A percentile compares a stretch with the other conserved stretches of the same genome.
These are phyloP conservation scores for Hipparchia sbordonii DNA, from an alignment of 2,888 invertebrate species.

Conservation along the genomic window DNA sequence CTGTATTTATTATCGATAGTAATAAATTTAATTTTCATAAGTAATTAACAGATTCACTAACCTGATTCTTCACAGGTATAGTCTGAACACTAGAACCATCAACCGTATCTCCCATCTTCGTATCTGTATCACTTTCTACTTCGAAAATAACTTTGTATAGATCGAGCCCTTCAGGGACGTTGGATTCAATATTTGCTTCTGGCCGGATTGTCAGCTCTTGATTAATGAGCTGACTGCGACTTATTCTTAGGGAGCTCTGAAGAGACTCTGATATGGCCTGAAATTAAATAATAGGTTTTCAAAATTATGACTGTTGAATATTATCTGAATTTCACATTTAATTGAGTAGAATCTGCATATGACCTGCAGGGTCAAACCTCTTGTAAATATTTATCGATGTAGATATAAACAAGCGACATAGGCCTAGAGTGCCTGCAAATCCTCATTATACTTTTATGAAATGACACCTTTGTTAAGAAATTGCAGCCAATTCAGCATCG, in stretches of 20 bases:
- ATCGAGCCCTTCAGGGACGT: slow-evolving; percentile 75
- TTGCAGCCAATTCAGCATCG: no score
- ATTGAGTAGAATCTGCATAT: no score
- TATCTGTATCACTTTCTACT: slow-evolving; percentile 70
- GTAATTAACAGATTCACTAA: slow-evolving; percentile 43
- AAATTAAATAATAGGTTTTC: slow-evolving; percentile 23
- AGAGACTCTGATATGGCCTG: slow-evolving; percentile 76
- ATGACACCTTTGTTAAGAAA: no score
- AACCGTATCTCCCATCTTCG: slow-evolving; percentile 60
- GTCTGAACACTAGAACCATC: slow-evolving; percentile 58
- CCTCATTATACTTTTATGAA: no score
- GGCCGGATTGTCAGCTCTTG: slow-evolving; percentile 74
- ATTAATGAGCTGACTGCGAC: slow-evolving; percentile 69
- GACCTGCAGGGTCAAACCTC: no score
- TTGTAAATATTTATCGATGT: no score
- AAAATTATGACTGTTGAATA: no score
- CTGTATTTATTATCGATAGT: neutral
- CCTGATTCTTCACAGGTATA: slow-evolving; percentile 56
- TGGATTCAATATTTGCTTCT: slow-evolving; percentile 74
- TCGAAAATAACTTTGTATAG: slow-evolving; percentile 74
- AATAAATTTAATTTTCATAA: no score
- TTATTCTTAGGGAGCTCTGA: slow-evolving; percentile 65
- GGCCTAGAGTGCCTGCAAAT: no score
- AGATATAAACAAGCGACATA: no score
- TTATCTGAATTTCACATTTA: no score